Percentiles rank a stretch among this genome's conserved stretches.
These are phyloP conservation scores for Acipenser oxyrinchus DNA, from an alignment of 2,797 vertebrate species.

Conservation along the genomic window DNA sequence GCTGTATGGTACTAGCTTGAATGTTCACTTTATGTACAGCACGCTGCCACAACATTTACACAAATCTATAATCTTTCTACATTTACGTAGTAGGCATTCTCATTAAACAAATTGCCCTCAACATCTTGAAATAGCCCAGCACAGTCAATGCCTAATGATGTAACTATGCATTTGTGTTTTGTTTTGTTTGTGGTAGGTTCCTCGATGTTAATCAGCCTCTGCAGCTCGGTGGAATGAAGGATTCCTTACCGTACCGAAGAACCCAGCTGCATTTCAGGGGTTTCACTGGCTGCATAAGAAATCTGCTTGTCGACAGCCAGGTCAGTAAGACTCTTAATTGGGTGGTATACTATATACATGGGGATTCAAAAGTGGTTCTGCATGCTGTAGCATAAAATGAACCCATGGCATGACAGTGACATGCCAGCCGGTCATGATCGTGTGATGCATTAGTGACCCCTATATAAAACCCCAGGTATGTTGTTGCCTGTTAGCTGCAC, in stretches of 20 bases:
- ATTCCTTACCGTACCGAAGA: conserved; percentile 36
- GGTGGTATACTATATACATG: no score
- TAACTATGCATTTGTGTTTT: background rate
- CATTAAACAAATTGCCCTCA: background rate
- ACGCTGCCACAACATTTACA: no score
- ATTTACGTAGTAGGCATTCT: background rate
- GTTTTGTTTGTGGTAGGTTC: conserved; percentile 39
- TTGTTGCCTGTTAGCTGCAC: no score
- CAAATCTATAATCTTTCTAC: background rate
- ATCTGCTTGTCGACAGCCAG: conserved; percentile 74
- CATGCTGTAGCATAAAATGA: no score
- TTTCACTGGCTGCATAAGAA: conserved; percentile 76
- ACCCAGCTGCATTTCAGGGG: conserved; percentile 49
- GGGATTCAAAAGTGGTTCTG: no score
- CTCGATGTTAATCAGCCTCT: conserved; percentile 72
- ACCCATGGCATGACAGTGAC: no score
- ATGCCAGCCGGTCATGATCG: no score
- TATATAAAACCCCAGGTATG: no score
- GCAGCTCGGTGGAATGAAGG: conserved; percentile 78
- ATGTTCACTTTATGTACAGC: no score
- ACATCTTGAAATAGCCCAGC: background rate
- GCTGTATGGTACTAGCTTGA: no score
- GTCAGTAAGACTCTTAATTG: conserved; percentile 35
- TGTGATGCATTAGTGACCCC: no score
- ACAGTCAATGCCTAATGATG: background rate